phyloP scores from a whole-genome alignment of 1,140 invertebrate species.

The Pseudachorutes palmiensis region DNA sequence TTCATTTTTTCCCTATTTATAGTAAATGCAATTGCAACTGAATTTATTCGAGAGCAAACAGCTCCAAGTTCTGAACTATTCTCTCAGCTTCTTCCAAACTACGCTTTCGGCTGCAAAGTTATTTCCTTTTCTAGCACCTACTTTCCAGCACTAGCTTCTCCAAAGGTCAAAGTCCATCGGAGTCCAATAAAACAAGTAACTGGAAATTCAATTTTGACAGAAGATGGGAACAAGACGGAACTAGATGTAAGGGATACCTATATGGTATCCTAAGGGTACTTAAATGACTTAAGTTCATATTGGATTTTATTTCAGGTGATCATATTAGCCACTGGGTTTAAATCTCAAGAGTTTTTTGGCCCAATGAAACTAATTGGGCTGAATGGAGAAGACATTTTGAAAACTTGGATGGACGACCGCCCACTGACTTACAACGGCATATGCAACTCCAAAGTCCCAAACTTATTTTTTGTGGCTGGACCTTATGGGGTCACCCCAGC shows the following conservation, averaged over 20 bases:
- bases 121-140: neutral
- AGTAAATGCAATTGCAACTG: neutral
- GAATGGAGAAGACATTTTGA: constrained; percentile 19
- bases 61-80: neutral
- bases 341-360: constrained; percentile 22
- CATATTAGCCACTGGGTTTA: constrained; percentile 26
- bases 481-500: constrained; percentile 17
- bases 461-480: constrained; percentile 17
- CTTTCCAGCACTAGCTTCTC: neutral
- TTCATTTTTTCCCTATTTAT: neutral
- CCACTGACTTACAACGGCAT: constrained; percentile 18
- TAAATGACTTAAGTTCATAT: neutral
- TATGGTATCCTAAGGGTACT: neutral
- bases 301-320: constrained; percentile 17
- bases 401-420: constrained; percentile 18
- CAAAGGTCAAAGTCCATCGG: neutral
- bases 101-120: neutral
- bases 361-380: constrained; percentile 22
- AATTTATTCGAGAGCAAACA: neutral
- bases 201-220: neutral
- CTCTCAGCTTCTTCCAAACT: no score
- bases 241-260: neutral
- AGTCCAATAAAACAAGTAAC: neutral
- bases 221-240: neutral
- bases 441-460: constrained; percentile 6